Base-by-base conservation (phyloP, 2,888 invertebrate species). In the Sesamia inferens region DNA sequence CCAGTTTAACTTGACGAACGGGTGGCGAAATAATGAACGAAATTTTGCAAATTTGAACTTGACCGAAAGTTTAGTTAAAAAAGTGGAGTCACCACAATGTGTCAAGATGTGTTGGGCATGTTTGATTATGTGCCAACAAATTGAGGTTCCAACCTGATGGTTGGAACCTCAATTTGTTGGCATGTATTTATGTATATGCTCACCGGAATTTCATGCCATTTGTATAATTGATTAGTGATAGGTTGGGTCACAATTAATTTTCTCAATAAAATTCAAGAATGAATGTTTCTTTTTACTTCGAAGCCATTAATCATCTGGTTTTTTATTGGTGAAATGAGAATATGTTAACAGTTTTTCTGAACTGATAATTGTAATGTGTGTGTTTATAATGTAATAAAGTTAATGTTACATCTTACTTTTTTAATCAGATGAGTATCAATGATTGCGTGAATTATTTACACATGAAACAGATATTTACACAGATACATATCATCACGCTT, bases 191-290 rank as follows among this genome's bases (percentile, higher is more conserved):
- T n/a, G n/a, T n/a, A n/a, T 74, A 7, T 55, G 72, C 6, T 55
- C 54, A 83, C 22, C 5, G 54, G 72, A 82, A 78, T 78, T 68
- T 69, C 11, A 61, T 74, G 31, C 47, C 24, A 66, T 79, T 73
- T 68, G 48, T 83, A 24, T 73, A 65, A 79, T 68, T 83, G 68
- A 65, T 79, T 74, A 48, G 80, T 58, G 64, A 62, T 71, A 16
- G 55, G 22, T 39, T 44, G 48, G 78, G 24, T 65, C 68, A 63
- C 31, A 39, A 62, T 39, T 66, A 54, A 48, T 61, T 65, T 76
- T 80, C 31, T 54, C 22, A 54, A 64, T 59, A 2, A 39, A 47
- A 48, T 62, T 39, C 5, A 39, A n/a, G 47, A 63, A 75, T 54
- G 11, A 54, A 63, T 54, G 39, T 13, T 54, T 19, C 8, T 47